phyloP scores from a whole-genome alignment of 2,888 invertebrate genomes.

The Drosophila limbata region DNA sequence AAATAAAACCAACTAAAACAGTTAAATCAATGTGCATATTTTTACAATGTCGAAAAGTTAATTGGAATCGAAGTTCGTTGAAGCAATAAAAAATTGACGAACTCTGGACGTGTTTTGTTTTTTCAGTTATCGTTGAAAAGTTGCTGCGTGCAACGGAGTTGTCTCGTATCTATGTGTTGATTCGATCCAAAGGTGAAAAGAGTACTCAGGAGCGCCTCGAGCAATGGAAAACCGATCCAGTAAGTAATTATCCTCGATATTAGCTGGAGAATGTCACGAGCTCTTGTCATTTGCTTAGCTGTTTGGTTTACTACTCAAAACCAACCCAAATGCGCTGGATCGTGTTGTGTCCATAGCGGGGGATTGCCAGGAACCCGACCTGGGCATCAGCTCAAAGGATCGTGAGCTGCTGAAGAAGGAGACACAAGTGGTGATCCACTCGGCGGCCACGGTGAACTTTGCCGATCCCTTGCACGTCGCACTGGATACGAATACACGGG shows the following conservation, averaged over 20 bases:
- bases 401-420: slow-evolving; percentile 73
- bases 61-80: not conserved
- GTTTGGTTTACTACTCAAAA: slow-evolving; percentile 44
- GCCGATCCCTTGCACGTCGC: slow-evolving; percentile 90
- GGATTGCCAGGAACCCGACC: slow-evolving; percentile 82
- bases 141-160: slow-evolving; percentile 85
- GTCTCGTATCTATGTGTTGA: slow-evolving; percentile 86
- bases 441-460: slow-evolving; percentile 94
- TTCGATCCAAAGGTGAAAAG: slow-evolving; percentile 88
- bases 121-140: slow-evolving; percentile 63
- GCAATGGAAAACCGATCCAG: slow-evolving; percentile 89
- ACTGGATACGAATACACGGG: slow-evolving; percentile 89
- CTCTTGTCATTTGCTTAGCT: not conserved
- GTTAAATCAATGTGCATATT: not conserved
- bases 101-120: not conserved
- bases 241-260: slow-evolving; percentile 77
- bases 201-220: slow-evolving; percentile 88
- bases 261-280: too few species aligned
- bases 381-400: slow-evolving; percentile 84
- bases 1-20: not conserved
- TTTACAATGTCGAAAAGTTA: not conserved
- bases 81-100: not conserved
- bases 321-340: slow-evolving; percentile 73
- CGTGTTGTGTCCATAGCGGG: slow-evolving; percentile 84
- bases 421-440: slow-evolving; percentile 90